Evolutionary conservation across 2,888 invertebrate species (phyloP).

Genomic region (Horisme vitalbata): DNA sequence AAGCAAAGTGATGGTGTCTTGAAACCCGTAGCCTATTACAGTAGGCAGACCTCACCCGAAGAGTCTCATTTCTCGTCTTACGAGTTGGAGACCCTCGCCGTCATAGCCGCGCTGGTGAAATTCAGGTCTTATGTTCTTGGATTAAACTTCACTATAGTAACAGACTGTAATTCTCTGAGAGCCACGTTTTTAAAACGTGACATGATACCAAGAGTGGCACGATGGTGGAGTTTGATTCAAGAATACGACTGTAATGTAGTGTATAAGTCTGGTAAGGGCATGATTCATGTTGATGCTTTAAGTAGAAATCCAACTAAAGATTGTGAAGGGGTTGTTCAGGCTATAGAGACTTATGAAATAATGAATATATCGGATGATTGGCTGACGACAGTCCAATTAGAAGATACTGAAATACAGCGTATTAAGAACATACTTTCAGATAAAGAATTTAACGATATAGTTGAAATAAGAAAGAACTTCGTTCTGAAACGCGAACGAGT

Average conservation of each 20-base stretch:
- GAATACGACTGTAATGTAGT: slow-evolving; percentile 23
- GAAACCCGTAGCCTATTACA: slow-evolving; percentile 28
- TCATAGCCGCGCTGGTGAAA: slow-evolving; percentile 9
- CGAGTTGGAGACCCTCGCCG: slow-evolving; percentile 34
- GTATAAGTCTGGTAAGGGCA: slow-evolving; percentile 16
- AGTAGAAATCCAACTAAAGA: slow-evolving; percentile 1
- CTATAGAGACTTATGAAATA: not conserved
- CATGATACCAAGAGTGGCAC: slow-evolving; percentile 25
- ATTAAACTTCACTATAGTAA: slow-evolving; percentile 8
- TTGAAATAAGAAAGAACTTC: not conserved
- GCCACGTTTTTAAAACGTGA: slow-evolving; percentile 26
- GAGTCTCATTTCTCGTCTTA: slow-evolving; percentile 33
- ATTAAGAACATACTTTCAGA: not conserved
- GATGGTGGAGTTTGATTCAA: slow-evolving; percentile 30
- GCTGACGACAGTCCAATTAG: not conserved
- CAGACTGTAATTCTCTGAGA: slow-evolving; percentile 27
- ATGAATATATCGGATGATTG: not conserved
- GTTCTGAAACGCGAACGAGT: not conserved
- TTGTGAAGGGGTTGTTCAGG: not conserved
- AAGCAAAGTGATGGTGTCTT: not conserved
- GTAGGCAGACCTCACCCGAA: slow-evolving; percentile 32
- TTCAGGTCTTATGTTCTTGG: slow-evolving; percentile 14
- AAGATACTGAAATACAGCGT: not conserved
- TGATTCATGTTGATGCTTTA: slow-evolving; percentile 29
- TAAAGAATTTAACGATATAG: not conserved